Base-by-base conservation (phyloP, 2,113 vertebrate species). In the Todiramphus saurophagus region DNA sequence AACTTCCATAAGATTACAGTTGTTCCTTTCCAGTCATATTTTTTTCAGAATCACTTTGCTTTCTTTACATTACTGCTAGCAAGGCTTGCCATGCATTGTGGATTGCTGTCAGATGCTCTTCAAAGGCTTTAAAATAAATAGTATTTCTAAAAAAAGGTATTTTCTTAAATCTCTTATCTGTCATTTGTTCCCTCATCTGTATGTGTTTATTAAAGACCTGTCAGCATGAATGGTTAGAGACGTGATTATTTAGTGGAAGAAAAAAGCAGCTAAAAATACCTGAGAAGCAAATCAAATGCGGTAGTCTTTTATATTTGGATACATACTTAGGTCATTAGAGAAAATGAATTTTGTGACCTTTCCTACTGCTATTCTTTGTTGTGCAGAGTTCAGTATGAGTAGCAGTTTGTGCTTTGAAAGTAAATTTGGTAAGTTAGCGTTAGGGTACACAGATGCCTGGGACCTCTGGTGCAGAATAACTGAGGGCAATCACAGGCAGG, bases 331-430 rank as follows among this genome's bases (percentile, higher is more conserved):
- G 16, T 82, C 4, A 4, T 69, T 64, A 73, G 33, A 89, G 58
- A 76, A 95, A 94, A 92, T 91, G 11, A 89, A 35, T 93, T 87
- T 73, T 70, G 27, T 90, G 68, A 89, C 79, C 80, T 94, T 91
- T 87, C 18, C 35, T 68, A 12, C 37, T 35, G 7, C 46, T 56
- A 1, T 87, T 18, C 9, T 94, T 88, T 86, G 72, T 5, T 87
- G 23, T 33, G 13, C 21, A 63, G 44, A 66, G 62, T 39, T 94
- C 14, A 21, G n/a, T 30, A 7, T 5, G 17, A 66, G 15, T 25
- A 37, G 11, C 17, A 28, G 12, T 5, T 72, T 66, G 58, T 55
- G 41, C 41, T 88, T 56, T 67, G 55, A 73, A 85, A 33, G 30
- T 44, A 63, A 83, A 55, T 55, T 70, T n/a, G 63, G 21, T 46